Base-by-base conservation (phyloP, 2,797 vertebrate genomes). In the Gambusia yucatana region DNA sequence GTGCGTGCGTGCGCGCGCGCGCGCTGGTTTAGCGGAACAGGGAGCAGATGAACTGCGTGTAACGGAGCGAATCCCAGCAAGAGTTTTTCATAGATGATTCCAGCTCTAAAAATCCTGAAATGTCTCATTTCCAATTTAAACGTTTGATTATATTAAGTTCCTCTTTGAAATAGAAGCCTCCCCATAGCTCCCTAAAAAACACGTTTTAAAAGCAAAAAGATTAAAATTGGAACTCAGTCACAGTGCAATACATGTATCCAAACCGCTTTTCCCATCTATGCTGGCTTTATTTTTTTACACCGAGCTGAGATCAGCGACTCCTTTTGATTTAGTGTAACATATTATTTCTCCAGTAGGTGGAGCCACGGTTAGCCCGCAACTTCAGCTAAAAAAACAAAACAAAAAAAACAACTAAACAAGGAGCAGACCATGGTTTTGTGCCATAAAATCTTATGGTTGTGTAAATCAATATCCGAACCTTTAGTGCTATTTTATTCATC, bases 191-290 rank as follows among this genome's bases (percentile, higher is more conserved):
- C 8, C 50, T 83, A 85, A 48, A 76, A 91, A 87, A 81, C 79
- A 44, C 79, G 77, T 61, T 30, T 82, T 55, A 72, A 25, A 0
- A 43, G 72, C 5, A 1, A 63, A 43, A 76, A 76, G 46, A 82
- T 28, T 33, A 82, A 87, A 87, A 77, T 69, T 77, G 82, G 84
- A 88, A 89, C 33, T 89, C 71, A 81, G 87, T 93, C 87, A 91
- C 93, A 94, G 92, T 94, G 93, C 93, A 95, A 94, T 86, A 85
- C 89, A 90, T 88, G 89, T 77, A 67, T 78, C 55, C 30, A 50
- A 83, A 77, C 69, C 16, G 71, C 61, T 77, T 72, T 76, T 46
- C 71, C 41, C 80, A 17, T 81, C 25, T 61, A 41, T 41, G 75
- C 47, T 39, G 82, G 73, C 46, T 69, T 16, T 75, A 55, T 63